Conservation (phyloP, 2,888 invertebrate species). For the Cantharis lateralis region DNA sequence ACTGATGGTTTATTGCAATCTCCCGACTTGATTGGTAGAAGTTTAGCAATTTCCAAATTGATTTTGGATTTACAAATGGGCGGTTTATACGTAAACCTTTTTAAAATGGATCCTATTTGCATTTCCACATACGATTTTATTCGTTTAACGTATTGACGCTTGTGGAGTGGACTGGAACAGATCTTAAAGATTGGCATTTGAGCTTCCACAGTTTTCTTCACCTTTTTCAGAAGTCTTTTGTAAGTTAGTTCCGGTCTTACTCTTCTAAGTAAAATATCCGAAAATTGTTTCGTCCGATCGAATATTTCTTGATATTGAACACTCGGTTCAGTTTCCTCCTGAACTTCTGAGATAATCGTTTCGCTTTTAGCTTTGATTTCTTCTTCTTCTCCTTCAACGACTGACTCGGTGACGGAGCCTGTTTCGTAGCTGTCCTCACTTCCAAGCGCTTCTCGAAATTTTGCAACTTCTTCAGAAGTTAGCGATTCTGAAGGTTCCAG, state of each 20-base stretch:
- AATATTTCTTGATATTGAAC: neutral
- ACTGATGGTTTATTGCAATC: neutral
- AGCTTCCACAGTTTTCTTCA: conserved; percentile 19
- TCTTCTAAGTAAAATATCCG: neutral
- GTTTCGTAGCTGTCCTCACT: neutral
- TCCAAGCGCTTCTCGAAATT: neutral
- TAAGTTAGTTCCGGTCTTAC: neutral
- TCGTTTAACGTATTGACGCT: conserved; percentile 30
- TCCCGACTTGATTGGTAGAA: conserved; percentile 18
- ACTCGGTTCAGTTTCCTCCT: neutral
- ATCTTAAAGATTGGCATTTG: conserved; percentile 32
- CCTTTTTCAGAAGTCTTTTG: conserved; percentile 2
- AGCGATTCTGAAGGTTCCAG: neutral
- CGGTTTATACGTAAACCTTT: conserved; percentile 21
- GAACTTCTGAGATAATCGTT: neutral
- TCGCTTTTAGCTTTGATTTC: neutral
- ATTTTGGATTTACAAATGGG: conserved; percentile 3
- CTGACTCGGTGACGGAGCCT: neutral
- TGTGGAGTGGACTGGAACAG: conserved; percentile 30
- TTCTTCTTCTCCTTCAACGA: neutral
- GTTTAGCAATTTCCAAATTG: conserved; percentile 16
- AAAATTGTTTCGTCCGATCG: neutral
- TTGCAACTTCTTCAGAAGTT: neutral
- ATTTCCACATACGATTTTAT: conserved; percentile 27
- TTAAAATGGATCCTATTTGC: conserved; percentile 19